These are phyloP conservation scores for Isotomurus palustris DNA, from an alignment of 2,888 invertebrate species.

Conservation along the genomic window DNA sequence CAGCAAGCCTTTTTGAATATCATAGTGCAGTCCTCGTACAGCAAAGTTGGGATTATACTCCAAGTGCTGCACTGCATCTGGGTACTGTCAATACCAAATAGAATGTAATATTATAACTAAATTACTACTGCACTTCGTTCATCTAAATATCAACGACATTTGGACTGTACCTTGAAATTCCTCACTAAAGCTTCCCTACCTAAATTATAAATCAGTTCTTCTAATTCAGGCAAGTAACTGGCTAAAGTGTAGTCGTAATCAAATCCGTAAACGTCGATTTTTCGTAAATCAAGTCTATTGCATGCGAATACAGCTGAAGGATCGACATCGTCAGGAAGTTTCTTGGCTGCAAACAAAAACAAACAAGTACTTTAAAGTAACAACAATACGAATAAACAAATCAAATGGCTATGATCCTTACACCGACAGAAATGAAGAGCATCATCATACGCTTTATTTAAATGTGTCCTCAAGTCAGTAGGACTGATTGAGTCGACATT, in stretches of 20 bases:
- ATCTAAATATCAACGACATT: conserved; percentile 37
- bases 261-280: conserved; percentile 92
- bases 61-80: conserved; percentile 68
- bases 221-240: conserved; percentile 84
- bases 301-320: conserved; percentile 88
- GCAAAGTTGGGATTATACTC: conserved; percentile 91
- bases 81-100: conserved; percentile 66
- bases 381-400: conserved; percentile 1
- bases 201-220: conserved; percentile 82
- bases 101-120: conserved; percentile 8
- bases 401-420: conserved; percentile 14
- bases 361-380: conserved; percentile 14
- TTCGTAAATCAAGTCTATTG: conserved; percentile 85
- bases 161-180: conserved; percentile 69
- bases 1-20: conserved; percentile 87
- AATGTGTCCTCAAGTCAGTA: conserved; percentile 23
- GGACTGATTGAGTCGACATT: conserved; percentile 12
- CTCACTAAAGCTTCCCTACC: conserved; percentile 80
- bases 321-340: conserved; percentile 80
- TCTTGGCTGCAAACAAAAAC: conserved; percentile 62
- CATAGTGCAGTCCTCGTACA: conserved; percentile 93
- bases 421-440: conserved; percentile 41
- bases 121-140: neutral
- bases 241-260: conserved; percentile 98
- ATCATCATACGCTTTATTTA: conserved; percentile 44